Evolutionary conservation across 2,797 vertebrate genomes (phyloP), one percentile per base, ranked within the genome.

Genomic region (Hafferia zeledoni): DNA sequence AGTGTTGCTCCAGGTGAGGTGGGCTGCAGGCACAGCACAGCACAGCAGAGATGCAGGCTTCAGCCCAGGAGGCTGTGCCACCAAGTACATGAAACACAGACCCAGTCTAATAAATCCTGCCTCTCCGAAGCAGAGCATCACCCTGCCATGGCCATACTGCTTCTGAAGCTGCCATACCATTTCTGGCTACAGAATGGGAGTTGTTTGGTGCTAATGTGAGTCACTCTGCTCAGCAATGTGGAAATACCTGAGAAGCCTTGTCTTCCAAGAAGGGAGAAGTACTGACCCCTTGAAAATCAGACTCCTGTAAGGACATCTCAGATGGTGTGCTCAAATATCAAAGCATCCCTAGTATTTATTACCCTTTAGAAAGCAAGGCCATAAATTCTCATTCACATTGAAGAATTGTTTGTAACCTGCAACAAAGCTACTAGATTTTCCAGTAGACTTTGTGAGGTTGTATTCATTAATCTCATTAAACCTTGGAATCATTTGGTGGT

Each of bases 291-390:
- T 93, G 80, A 81, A 96, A 94, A 83, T 49, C 53, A 59, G 50
- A 13, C 31, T 72, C 19, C 50, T 72, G 53, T 80, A 85, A 91
- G 57, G 70, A 25, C 59, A 35, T 59, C 74, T 88, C 72, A 72
- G 80, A 22, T 2, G 3, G 13, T 6, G 0, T 83, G 70, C 83
- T 96, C 88, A 79, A 90, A 90, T 95, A 96, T 96, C 91, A 90
- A 96, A 96, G 80, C 39, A 33, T 55, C 55, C 14, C 24, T 75
- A 22, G 16, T 55, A 37, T 93, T 96, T 96, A 88, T 93, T 93
- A 61, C 87, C 63, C 39, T 59, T 59, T 61, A 72, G 79, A 88
- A 93, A 80, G 35, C 13, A 71, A 78, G 50, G 39, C 53, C 4
- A 4, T 94, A 75, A 93, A 93, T 95, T 89, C 57, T 87, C 30